Percentiles rank a stretch among this genome's conserved stretches.
These are phyloP conservation scores for Parelbella ahira DNA, from an alignment of 2,888 invertebrate species.

Conservation along the genomic window DNA sequence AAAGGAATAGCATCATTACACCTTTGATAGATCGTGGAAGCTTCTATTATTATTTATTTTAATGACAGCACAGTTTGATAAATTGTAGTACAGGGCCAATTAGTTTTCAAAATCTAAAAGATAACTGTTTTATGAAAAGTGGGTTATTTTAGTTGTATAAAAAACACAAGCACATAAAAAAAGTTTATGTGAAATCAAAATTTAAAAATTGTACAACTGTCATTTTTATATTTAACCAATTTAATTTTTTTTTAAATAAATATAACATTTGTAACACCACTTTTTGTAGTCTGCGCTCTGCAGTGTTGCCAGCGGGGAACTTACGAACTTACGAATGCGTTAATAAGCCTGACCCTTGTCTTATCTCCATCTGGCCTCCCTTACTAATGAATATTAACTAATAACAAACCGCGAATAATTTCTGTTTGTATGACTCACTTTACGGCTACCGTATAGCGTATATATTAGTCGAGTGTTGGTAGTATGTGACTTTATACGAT, in stretches of 20 bases:
- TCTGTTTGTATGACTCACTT: slow-evolving; percentile 59
- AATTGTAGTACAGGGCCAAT: background rate
- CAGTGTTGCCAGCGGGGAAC: slow-evolving; percentile 7
- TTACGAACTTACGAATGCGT: slow-evolving; percentile 38
- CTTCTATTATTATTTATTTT: slow-evolving; percentile 5
- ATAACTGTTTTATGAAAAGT: too few species aligned
- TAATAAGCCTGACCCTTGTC: slow-evolving; percentile 42
- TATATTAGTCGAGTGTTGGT: slow-evolving; percentile 4
- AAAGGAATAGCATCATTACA: slow-evolving; percentile 6
- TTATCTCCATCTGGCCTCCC: slow-evolving; percentile 68
- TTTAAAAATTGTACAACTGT: too few species aligned
- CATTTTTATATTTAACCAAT: too few species aligned
- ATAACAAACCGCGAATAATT: slow-evolving; percentile 56
- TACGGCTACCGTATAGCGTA: slow-evolving; percentile 18
- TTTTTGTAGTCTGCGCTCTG: background rate
- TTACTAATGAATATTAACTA: slow-evolving; percentile 76
- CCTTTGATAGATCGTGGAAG: slow-evolving; percentile 1
- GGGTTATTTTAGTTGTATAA: too few species aligned
- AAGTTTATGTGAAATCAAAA: too few species aligned
- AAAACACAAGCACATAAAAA: too few species aligned
- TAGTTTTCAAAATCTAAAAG: too few species aligned
- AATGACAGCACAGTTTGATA: background rate
- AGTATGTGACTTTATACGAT: too few species aligned
- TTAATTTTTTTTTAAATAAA: too few species aligned
- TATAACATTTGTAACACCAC: too few species aligned